Conservation (phyloP, 2,888 invertebrate species). For the Drosophila macrospina region DNA sequence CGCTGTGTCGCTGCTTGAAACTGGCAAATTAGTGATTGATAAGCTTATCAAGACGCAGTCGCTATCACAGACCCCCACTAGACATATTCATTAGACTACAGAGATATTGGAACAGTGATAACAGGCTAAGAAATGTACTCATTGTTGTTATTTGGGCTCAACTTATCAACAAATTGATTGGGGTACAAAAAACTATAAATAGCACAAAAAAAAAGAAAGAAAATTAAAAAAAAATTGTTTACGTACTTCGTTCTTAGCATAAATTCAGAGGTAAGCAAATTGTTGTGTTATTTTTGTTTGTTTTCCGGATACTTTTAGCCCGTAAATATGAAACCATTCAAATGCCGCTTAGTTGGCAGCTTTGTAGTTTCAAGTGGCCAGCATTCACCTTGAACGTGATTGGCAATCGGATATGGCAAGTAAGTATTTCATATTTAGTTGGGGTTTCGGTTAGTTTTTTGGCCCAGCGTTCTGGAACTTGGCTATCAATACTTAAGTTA, state of each 20-base stretch:
- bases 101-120: conserved; percentile 29
- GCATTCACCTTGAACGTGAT: conserved; percentile 82
- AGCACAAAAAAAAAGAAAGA: conserved; percentile 5
- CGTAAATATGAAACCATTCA: conserved; percentile 25
- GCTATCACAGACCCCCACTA: conserved; percentile 65
- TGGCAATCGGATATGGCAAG: conserved; percentile 60
- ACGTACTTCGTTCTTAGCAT: conserved; percentile 17
- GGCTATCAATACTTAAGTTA: conserved; percentile 15
- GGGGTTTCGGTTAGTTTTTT: conserved; percentile 10
- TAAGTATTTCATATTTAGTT: conserved; percentile 23
- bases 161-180: conserved; percentile 35
- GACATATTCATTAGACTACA: too few species aligned
- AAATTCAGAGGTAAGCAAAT: conserved; percentile 7
- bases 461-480: not conserved
- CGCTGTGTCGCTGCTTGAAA: conserved; percentile 14
- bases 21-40: conserved; percentile 56
- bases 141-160: conserved; percentile 29
- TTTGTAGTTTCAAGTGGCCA: conserved; percentile 33
- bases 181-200: conserved; percentile 18
- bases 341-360: conserved; percentile 33
- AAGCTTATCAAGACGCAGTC: conserved; percentile 38
- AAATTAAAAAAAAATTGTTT: conserved; percentile 6
- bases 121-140: conserved; percentile 6
- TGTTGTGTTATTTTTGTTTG: conserved; percentile 1
- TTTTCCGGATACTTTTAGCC: conserved; percentile 1